These are phyloP conservation scores for Acipenser transmontanus DNA, from an alignment of 2,797 vertebrate species.

Conservation along the genomic window DNA sequence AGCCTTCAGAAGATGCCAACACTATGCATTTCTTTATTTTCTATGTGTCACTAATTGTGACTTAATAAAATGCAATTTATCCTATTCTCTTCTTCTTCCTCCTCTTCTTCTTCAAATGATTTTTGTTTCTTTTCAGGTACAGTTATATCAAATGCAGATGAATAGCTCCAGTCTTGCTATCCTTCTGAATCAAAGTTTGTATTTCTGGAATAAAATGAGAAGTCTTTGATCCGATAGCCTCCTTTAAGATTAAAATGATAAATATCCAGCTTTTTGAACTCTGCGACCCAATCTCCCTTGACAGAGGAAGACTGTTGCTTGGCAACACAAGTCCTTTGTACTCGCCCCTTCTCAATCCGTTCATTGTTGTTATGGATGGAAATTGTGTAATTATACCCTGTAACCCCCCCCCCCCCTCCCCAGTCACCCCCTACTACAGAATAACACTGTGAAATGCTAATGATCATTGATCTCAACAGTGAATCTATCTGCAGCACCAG, in stretches of 20 bases:
- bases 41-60: no score
- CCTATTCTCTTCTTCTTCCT: no score
- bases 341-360: background rate
- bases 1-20: no score
- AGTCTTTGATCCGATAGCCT: background rate
- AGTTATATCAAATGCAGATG: background rate
- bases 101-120: no score
- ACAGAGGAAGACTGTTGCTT: conserved; percentile 5
- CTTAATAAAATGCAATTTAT: no score
- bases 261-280: conserved; percentile 3
- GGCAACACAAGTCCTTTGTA: conserved; percentile 1
- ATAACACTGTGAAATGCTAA: no score
- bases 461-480: no score
- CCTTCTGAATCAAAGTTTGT: background rate
- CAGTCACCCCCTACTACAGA: no score
- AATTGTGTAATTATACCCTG: background rate
- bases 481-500: no score
- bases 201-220: background rate
- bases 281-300: background rate
- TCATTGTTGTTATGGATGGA: conserved; percentile 3
- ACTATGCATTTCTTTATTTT: no score
- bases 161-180: background rate
- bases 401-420: no score
- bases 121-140: background rate
- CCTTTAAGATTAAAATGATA: conserved; percentile 7